Evolutionary conservation across 2,888 invertebrate species (phyloP), one percentile per base, ranked within the genome.

Genomic region (Atherix ibis): DNA sequence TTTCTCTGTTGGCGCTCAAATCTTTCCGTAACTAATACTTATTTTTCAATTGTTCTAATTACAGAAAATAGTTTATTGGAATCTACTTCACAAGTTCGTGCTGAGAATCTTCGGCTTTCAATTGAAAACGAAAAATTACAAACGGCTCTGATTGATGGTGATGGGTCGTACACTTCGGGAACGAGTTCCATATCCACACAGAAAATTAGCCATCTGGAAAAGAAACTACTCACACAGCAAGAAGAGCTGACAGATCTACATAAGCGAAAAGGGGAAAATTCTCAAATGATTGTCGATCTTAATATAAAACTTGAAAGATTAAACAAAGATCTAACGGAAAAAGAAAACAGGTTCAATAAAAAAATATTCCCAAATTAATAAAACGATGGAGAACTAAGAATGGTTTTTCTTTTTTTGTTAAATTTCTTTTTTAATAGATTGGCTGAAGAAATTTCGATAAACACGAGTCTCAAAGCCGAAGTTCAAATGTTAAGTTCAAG

Each of bases 201-300:
- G 19, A 54, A 71, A 64, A 71, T 82, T 44, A 74, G 80, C 42
- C 70, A 71, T 8, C 62, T 91, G 35, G 91, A 92, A 60, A 85
- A 89, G 49, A 88, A 88, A 59, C 64, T 92, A 31, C 65, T 85
- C 40, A 67, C 70, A 10, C 80, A 91, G 51, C 91, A 94, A 54
- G 94, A 94, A 62, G 94, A 95, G 56, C 63, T 95, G 22, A 89
- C 92, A 0, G 87, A 84, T 36, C 59, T 94, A 36, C 92, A 91
- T 52, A 70, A 83, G 47, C 71, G 85, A 36, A 77, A 85, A 57
- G 88, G 92, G 28, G 92, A 94, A 66, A 88, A 89, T 64, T 72
- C 91, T 3, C 92, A 94, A 56, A 80, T 88, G 64, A 83, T 94
- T 43, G 84, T 94, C 40, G 89, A 85, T 58, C 66, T 94, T 24